Evolutionary conservation across 2,888 invertebrate genomes (phyloP), one percentile per base, ranked within the genome.

Genomic region (Dasypolia templi): DNA sequence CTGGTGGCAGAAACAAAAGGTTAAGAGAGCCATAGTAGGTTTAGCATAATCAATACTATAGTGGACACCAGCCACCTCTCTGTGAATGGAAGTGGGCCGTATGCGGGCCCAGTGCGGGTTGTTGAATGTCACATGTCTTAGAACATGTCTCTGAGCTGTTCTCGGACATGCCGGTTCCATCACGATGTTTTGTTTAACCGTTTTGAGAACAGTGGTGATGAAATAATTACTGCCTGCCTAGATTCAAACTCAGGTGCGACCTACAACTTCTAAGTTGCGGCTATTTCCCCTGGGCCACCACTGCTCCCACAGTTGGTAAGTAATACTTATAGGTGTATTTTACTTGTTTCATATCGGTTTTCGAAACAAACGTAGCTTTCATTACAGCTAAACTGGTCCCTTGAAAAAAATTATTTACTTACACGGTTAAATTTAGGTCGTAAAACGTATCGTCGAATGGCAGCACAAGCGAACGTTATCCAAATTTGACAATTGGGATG

Each of bases 1-100:
- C 86, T 86, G 58, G 0, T 1, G 39, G 71, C 11, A 9, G 29
- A 69, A 14, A n/a, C 9, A 3, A 9, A 53, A 46, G 2, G 0
- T 39, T 35, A 32, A 11, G 29, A 14, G 22, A 19, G n/a, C 9
- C 9, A 19, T 1, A 44, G 22, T 17, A 9, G 14, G 3, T 22
- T 17, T 2, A 29, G 3, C 29, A 14, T n/a, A 58, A 35, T 32
- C 32, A 32, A 6, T 32, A 11, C 32, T 32, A n/a, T n/a, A n/a
- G n/a, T 12, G 22, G 22, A 58, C 32, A 32, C 12, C 22, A 3
- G 1, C 12, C 51, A 2, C n/a, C n/a, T 12, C 12, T n/a, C 51
- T 12, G 12, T 51, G 22, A 22, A 22, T 22, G 3, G 5, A 12
- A 32, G 32, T 22, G 22, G 58, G 22, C 12, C 6, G 32, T 3